These are phyloP conservation scores for Rafetus swinhoei DNA, from an alignment of 2,113 vertebrate genomes.

Conservation along the genomic window DNA sequence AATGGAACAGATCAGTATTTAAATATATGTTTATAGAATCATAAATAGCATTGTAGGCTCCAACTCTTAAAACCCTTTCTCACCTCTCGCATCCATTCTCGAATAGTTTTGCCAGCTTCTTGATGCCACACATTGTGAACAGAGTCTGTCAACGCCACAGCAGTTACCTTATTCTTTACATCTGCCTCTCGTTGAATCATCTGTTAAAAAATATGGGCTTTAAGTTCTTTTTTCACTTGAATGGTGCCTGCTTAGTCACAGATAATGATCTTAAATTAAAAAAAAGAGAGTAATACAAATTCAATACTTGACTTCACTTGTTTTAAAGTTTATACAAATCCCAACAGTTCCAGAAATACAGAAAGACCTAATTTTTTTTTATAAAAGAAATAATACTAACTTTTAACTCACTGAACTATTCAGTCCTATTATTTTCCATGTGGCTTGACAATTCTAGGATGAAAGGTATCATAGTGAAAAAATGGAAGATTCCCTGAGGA, in stretches of 20 bases:
- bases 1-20: constrained; percentile 4
- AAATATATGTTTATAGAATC: constrained; percentile 15
- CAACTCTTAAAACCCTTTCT: constrained; percentile 29
- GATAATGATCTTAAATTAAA: constrained; percentile 64
- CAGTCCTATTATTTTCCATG: constrained; percentile 78
- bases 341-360: constrained; percentile 56
- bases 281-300: constrained; percentile 51
- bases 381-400: constrained; percentile 74
- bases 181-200: constrained; percentile 96
- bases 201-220: constrained; percentile 82
- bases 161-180: constrained; percentile 92
- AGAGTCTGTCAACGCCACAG: constrained; percentile 96
- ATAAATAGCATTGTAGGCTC: background rate
- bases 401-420: constrained; percentile 64
- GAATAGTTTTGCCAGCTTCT: constrained; percentile 92
- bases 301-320: constrained; percentile 58
- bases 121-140: constrained; percentile 98
- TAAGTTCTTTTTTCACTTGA: constrained; percentile 53
- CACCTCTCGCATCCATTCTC: constrained; percentile 98
- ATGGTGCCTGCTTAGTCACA: constrained; percentile 69
- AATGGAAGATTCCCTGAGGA: constrained; percentile 74
- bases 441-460: constrained; percentile 78
- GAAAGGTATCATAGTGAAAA: constrained; percentile 76
- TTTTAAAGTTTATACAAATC: constrained; percentile 62
- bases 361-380: constrained; percentile 72